Evolutionary conservation across 2,888 invertebrate species (phyloP).

Genomic region (Neria commutata): DNA sequence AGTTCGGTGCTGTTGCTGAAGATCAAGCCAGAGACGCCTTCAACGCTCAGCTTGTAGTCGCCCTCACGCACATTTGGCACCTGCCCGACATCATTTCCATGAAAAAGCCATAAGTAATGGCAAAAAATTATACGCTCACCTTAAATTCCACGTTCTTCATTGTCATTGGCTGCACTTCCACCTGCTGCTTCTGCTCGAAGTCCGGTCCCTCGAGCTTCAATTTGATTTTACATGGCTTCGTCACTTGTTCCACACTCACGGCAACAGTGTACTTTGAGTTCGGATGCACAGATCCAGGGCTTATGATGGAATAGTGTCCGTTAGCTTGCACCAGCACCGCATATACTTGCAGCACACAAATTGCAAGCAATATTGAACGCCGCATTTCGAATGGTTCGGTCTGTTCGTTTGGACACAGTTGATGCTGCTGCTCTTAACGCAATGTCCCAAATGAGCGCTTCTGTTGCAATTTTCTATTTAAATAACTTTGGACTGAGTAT

Average conservation of each 20-base stretch:
- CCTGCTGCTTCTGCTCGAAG: conserved; percentile 71
- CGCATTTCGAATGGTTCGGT: too few species aligned
- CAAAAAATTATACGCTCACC: conserved; percentile 60
- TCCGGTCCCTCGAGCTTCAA: conserved; percentile 75
- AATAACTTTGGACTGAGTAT: too few species aligned
- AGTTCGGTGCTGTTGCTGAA: conserved; percentile 75
- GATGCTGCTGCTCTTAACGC: too few species aligned
- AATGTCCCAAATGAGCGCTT: too few species aligned
- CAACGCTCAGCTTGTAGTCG: conserved; percentile 37
- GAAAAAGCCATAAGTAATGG: not conserved
- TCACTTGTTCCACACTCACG: conserved; percentile 64
- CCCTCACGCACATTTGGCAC: conserved; percentile 32
- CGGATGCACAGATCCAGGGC: conserved; percentile 77
- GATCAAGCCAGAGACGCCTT: conserved; percentile 72
- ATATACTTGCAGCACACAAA: too few species aligned
- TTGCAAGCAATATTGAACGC: too few species aligned
- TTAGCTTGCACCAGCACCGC: too few species aligned
- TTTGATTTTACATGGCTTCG: conserved; percentile 63
- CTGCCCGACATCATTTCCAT: not conserved
- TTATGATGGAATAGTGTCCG: conserved; percentile 81
- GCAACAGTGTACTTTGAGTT: conserved; percentile 80
- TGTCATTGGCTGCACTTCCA: conserved; percentile 72
- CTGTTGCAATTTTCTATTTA: too few species aligned
- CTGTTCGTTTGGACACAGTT: too few species aligned
- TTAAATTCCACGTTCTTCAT: conserved; percentile 74